A percentile compares a stretch with the other conserved stretches of the same genome.
These are phyloP conservation scores for Macrosteles quadrilineatus DNA, from an alignment of 1,140 invertebrate genomes.

Conservation along the genomic window DNA sequence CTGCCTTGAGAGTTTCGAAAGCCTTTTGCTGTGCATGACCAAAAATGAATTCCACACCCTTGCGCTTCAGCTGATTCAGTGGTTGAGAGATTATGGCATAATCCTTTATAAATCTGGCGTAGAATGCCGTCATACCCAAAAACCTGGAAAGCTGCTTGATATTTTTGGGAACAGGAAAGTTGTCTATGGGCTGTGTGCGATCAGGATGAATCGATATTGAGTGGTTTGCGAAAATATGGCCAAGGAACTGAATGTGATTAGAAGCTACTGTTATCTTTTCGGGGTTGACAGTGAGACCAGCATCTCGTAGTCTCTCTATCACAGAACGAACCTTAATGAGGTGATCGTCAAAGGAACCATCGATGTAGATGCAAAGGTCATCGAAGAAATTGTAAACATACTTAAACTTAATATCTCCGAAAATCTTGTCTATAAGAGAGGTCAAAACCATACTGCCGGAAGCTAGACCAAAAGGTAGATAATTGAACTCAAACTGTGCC, in stretches of 20 bases:
- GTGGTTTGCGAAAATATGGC: not conserved
- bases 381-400: constrained; percentile 3
- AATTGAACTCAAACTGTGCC: not conserved
- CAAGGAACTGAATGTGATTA: not conserved
- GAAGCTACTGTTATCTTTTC: not conserved
- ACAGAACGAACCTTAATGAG: not conserved
- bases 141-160: not conserved
- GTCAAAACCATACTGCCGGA: not conserved
- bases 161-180: not conserved
- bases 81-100: not conserved
- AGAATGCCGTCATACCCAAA: not conserved
- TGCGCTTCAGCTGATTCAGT: not conserved
- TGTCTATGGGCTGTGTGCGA: not conserved
- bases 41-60: not conserved
- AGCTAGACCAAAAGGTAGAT: not conserved
- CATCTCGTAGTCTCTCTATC: not conserved
- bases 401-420: not conserved
- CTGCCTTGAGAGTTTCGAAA: not conserved
- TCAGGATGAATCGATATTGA: not conserved
- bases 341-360: not conserved
- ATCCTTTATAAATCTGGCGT: not conserved
- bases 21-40: not conserved
- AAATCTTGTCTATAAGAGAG: not conserved
- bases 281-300: not conserved
- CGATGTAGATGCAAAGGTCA: not conserved